Percentiles rank a stretch among this genome's conserved stretches.
Conservation (phyloP, 2,888 invertebrate genomes). For the Seladonia tumulorum region DNA sequence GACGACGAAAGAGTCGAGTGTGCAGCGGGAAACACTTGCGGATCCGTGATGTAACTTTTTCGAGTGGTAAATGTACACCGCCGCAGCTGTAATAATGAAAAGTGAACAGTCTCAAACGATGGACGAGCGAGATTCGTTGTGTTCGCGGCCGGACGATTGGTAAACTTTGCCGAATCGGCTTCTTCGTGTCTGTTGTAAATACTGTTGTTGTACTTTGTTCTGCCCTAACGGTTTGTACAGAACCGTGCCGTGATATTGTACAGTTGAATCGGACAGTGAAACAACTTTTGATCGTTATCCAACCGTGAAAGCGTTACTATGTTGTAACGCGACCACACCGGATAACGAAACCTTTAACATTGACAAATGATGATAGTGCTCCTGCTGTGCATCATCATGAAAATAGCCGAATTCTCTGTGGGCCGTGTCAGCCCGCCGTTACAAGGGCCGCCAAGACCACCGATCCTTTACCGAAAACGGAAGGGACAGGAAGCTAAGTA, state of each 20-base stretch:
- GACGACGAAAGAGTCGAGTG: neutral
- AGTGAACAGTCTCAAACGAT: conserved; percentile 35
- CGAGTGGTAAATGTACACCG: conserved; percentile 42
- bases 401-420: conserved; percentile 86
- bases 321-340: conserved; percentile 69
- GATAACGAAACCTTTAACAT: conserved; percentile 60
- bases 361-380: conserved; percentile 86
- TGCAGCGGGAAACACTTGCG: neutral
- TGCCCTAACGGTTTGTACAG: neutral
- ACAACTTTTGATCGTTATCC: neutral
- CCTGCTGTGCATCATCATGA: conserved; percentile 87
- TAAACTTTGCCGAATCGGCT: conserved; percentile 10
- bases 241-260: neutral
- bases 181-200: neutral
- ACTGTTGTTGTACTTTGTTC: neutral
- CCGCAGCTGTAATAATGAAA: conserved; percentile 26
- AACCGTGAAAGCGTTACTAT: conserved; percentile 67
- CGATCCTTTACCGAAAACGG: conserved; percentile 75
- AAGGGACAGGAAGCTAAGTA: conserved; percentile 71
- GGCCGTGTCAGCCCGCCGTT: conserved; percentile 76
- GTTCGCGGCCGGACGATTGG: conserved; percentile 8
- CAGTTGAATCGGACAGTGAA: neutral
- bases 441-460: conserved; percentile 71
- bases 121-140: conserved; percentile 25
- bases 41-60: conserved; percentile 47